Base-by-base conservation (phyloP, 2,888 invertebrate genomes). In the Apoda limacodes region DNA sequence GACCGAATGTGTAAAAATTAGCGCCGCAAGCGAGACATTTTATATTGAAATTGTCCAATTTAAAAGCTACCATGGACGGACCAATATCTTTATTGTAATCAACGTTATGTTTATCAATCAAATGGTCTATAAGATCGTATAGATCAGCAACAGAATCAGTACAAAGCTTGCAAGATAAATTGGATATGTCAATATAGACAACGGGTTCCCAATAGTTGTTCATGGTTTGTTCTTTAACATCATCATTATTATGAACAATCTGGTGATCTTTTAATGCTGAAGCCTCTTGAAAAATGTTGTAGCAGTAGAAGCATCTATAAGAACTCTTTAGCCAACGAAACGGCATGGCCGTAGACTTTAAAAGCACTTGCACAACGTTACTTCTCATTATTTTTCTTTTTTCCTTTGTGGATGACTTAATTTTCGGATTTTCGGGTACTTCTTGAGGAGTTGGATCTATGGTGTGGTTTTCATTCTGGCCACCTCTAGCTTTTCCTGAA, bases 301-400 rank as follows among this genome's bases (percentile, higher is more conserved):
- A 80, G 43, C 78, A 80, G 40, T 80, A 80, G 30, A 80, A 80
- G 34, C 78, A 80, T 24, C 78, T 50, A 34, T 78, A 80, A 1
- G 71, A 75, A 32, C 72, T 80, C 35, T 72, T 78, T 1, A 80
- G 48, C 78, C 78, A 80, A 2, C 78, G 46, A 32, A 80, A 80
- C 0, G 78, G 76, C 76, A 80, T 76, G 0, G 67, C 53, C 2
- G 64, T 67, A 0, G 74, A 70, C 9, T 72, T 74, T 0, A 52
- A 43, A 0, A 78, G 43, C 2, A 78, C 70, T 37, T 74, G 59
- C 1, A 70, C 39, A 0, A 76, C 70, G 34, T 78, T 78, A 22
- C 55, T 57, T 19, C 72, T 60, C 63, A 76, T 70, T 1, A 67
- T 64, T 28, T 51, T 55, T 1, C 70, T 48, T 48, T 68, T 72